Evolutionary conservation across 1,140 invertebrate genomes (phyloP), one percentile per base, ranked within the genome.

Genomic region (Drosophila ohnishii): DNA sequence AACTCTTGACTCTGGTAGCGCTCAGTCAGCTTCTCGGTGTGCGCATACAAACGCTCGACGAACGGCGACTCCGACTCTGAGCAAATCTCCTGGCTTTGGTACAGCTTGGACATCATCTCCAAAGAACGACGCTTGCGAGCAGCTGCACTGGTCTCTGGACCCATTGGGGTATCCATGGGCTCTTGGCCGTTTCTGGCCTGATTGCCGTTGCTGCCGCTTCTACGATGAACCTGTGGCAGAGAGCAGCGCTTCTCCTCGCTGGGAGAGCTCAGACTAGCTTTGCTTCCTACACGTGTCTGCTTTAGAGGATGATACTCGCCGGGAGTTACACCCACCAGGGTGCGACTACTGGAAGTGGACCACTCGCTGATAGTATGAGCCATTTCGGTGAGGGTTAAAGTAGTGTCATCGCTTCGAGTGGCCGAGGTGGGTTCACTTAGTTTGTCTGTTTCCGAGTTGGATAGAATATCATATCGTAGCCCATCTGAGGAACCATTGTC

Each of bases 1-100:
- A 94, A 94, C 67, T 94, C 93, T 90, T 94, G 94, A 75, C 94
- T 94, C 89, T 94, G 93, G 85, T 94, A 94, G 16, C 93, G 92
- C 77, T 94, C 93, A 5, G 93, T 94, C 42, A 94, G 91, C 69
- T 94, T 94, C 69, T 94, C 93, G 78, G 92, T 93, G 74, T 93
- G 93, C 40, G 93, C 93, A 71, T 94, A 94, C 11, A 94, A 82
- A 44, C 93, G 84, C 63, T 92, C 91, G 1, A 90, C 80, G 34
- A 92, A 92, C 1, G 86, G 80, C 14, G 84, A 81, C 47, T 92
- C 91, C 0, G 89, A 90, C 50, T 92, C 91, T 1, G 91, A 92
- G 39, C 84, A 91, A 11, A 92, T 93, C 48, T 94, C 94, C 79
- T 94, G 93, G 67, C 94, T 94, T 80, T 94, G 93, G 76, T 93